Conservation (phyloP, 35 echinoderm and acorn worm species). For the Stichopus chloronotus region DNA sequence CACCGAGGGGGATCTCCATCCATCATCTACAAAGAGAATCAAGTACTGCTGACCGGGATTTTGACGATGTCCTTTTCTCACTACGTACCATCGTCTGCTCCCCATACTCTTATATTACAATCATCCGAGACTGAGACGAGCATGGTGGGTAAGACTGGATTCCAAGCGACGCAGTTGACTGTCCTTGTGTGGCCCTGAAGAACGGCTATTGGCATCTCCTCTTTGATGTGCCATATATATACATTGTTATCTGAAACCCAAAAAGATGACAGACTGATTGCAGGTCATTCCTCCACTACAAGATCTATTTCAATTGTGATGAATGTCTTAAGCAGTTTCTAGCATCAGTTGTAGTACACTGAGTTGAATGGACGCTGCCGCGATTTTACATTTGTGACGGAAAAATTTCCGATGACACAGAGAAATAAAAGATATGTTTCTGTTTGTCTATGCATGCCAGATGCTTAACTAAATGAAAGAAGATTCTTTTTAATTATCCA, state of each 20-base stretch:
- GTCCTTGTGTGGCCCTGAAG: conserved; percentile 95
- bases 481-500: too few relatives aligned
- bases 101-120: conserved; percentile 88
- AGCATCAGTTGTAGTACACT: too few relatives aligned
- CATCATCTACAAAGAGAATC: too few relatives aligned
- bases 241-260: conserved; percentile 90
- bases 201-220: conserved; percentile 93
- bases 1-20: too few relatives aligned
- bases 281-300: not conserved
- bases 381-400: too few relatives aligned
- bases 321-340: not conserved
- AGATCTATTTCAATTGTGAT: not conserved
- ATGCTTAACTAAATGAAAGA: too few relatives aligned
- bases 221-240: conserved; percentile 98
- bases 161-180: conserved; percentile 98
- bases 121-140: conserved; percentile 94
- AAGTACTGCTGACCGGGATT: too few relatives aligned
- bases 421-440: too few relatives aligned
- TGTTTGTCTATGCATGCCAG: too few relatives aligned
- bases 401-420: too few relatives aligned
- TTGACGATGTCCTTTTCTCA: not conserved
- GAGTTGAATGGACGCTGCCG: too few relatives aligned
- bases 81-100: conserved; percentile 72
- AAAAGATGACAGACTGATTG: conserved; percentile 6
- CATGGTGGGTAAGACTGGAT: conserved; percentile 94